Evolutionary conservation across 1,140 invertebrate species (phyloP).

Genomic region (Cydia fagiglandana): DNA sequence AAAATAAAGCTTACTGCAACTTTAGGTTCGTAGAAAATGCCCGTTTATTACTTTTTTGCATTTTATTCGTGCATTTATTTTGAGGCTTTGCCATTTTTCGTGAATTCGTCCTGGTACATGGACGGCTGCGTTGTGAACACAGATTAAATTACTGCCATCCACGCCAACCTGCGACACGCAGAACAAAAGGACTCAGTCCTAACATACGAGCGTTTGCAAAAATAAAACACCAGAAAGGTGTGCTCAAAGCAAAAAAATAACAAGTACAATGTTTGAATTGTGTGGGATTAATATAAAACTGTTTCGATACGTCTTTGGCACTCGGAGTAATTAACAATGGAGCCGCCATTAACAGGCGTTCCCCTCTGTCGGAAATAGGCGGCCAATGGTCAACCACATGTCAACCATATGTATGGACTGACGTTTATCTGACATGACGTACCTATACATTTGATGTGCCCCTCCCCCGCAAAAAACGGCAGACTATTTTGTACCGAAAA

Average conservation of each 20-base stretch:
- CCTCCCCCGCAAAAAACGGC: too few species aligned
- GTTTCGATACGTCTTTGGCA: background rate
- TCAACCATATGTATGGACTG: too few species aligned
- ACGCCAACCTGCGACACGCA: conserved; percentile 17
- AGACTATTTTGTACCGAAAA: too few species aligned
- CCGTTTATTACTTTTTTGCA: background rate
- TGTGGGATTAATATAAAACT: background rate
- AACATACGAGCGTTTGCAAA: background rate
- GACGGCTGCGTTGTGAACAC: conserved; percentile 3
- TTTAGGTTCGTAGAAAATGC: background rate
- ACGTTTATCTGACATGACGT: too few species aligned
- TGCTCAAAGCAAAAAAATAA: background rate
- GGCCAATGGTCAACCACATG: too few species aligned
- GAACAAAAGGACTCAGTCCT: conserved; percentile 8
- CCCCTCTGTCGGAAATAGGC: too few species aligned
- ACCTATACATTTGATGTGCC: too few species aligned
- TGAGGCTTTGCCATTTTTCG: background rate
- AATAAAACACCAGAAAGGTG: conserved; percentile 2
- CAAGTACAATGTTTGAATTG: background rate
- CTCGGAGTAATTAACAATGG: too few species aligned
- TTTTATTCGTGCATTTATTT: conserved; percentile 9
- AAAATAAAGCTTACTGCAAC: background rate
- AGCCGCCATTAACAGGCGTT: too few species aligned
- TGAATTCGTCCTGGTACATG: background rate
- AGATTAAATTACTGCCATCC: conserved; percentile 18